Conservation (phyloP, 2,888 invertebrate species). For the Amiota communis region DNA sequence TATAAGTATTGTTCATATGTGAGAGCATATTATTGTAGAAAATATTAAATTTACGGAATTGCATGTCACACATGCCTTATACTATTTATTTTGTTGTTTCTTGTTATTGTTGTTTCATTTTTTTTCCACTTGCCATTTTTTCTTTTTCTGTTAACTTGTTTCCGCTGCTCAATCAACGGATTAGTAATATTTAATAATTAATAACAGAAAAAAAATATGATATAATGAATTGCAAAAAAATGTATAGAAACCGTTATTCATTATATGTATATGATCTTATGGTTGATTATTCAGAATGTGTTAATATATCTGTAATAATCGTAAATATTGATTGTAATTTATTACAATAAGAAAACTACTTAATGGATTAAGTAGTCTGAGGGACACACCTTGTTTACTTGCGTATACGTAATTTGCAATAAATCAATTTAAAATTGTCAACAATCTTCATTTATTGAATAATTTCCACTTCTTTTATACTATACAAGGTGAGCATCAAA, state of each 20-base stretch:
- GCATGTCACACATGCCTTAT: conserved; percentile 17
- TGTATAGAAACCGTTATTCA: conserved; percentile 9
- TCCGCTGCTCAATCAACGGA: not conserved
- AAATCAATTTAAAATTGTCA: not conserved
- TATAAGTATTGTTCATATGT: too few relatives aligned
- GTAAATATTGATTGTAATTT: too few relatives aligned
- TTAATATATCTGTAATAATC: too few relatives aligned
- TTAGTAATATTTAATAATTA: not conserved
- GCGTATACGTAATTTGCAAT: conserved; percentile 2
- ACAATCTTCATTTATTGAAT: too few relatives aligned
- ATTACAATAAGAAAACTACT: too few relatives aligned
- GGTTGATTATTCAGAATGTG: too few relatives aligned
- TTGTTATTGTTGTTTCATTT: not conserved
- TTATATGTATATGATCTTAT: not conserved
- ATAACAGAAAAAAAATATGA: conserved; percentile 7
- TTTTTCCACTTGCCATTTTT: not conserved
- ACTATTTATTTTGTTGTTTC: not conserved
- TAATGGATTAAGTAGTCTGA: too few relatives aligned
- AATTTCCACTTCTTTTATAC: too few relatives aligned
- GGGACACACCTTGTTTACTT: not conserved
- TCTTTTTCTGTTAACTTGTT: not conserved
- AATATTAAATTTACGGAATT: conserved; percentile 30
- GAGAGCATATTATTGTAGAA: too few relatives aligned
- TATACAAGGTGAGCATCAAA: too few relatives aligned
- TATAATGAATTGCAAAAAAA: too few relatives aligned